phyloP scores from a whole-genome alignment of 2,888 invertebrate genomes.

The Lepidocyrtoides sp. region DNA sequence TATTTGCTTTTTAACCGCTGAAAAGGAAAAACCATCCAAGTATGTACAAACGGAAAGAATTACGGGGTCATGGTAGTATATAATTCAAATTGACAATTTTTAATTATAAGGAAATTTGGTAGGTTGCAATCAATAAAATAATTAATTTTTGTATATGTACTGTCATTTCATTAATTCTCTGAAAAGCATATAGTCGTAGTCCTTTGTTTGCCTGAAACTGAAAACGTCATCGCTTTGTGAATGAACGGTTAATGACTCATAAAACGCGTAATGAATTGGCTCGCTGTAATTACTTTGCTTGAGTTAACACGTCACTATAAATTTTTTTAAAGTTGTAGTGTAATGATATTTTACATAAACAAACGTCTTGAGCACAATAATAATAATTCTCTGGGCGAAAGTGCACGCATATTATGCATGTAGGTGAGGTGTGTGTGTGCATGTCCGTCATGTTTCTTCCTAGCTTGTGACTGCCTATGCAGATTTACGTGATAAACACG shows the following conservation, averaged over 20 bases:
- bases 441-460: not conserved
- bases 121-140: too few species aligned
- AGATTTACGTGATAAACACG: not conserved
- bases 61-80: too few species aligned
- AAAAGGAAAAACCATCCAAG: too few species aligned
- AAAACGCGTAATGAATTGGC: not conserved
- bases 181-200: too few species aligned
- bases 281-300: not conserved
- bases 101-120: too few species aligned
- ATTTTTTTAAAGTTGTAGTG: not conserved
- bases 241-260: conserved; percentile 18
- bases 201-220: not conserved
- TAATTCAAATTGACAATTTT: too few species aligned
- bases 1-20: too few species aligned
- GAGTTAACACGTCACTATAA: not conserved
- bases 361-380: not conserved
- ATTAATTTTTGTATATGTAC: too few species aligned
- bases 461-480: not conserved
- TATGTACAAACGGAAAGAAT: too few species aligned
- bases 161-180: too few species aligned
- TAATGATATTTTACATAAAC: conserved; percentile 37
- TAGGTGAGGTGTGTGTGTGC: not conserved
- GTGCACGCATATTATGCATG: not conserved
- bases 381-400: not conserved
- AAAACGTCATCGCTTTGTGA: not conserved